Conservation (phyloP, 2,113 vertebrate species). For the Chaetorhynchus papuensis region DNA sequence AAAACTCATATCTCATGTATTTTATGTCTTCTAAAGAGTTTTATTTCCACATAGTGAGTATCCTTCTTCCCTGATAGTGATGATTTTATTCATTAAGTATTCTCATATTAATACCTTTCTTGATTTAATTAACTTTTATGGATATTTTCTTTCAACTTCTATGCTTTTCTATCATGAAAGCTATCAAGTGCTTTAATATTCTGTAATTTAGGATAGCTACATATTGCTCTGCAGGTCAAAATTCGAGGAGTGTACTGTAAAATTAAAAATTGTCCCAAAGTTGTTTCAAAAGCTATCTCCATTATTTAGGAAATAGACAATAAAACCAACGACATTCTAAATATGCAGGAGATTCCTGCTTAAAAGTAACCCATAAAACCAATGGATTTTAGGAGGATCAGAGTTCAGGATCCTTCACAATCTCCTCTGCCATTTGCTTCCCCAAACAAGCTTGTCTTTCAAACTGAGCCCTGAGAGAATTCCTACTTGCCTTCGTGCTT, state of each 20-base stretch:
- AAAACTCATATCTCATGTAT: not conserved
- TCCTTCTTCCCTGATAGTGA: not conserved
- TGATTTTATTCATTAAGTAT: not conserved
- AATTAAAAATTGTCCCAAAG: not conserved
- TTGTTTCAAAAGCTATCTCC: not conserved
- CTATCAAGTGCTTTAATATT: not conserved
- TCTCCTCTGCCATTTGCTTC: not conserved
- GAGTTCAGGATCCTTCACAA: not conserved
- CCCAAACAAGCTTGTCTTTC: not conserved
- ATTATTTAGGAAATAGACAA: not conserved
- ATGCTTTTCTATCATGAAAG: not conserved
- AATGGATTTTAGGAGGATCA: not conserved
- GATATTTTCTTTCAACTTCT: not conserved
- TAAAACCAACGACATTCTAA: not conserved
- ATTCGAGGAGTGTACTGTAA: not conserved
- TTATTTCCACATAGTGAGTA: not conserved
- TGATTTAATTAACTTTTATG: not conserved
- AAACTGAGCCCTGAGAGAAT: not conserved
- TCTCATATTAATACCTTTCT: not conserved
- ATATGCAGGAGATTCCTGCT: not conserved
- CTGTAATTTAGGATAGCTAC: not conserved
- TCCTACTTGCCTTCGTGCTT: not conserved
- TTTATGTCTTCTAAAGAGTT: not conserved
- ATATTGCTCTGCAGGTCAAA: not conserved
- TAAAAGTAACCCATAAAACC: not conserved